Base-by-base conservation (phyloP, 2,113 vertebrate genomes). In the Labeo catla region DNA sequence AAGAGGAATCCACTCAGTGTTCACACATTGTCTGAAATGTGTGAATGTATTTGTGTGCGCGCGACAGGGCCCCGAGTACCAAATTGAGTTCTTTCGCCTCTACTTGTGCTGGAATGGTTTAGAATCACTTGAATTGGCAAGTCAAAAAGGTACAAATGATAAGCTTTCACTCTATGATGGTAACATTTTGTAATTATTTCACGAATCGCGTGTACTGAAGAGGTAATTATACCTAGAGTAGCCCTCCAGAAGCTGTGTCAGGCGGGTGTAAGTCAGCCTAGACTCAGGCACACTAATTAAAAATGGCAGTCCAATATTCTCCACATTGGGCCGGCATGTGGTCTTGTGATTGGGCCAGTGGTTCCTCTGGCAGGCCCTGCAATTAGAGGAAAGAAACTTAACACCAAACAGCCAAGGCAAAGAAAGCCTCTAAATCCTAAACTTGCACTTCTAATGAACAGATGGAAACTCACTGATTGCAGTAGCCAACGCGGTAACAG, bases 401-500 rank as follows among this genome's bases (percentile, higher is more conserved):
- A 1, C 10, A 16, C 1, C 15, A 70, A 28, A 28, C 28, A 28
- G 28, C 28, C 28, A 28, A 39, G 39, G 39, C 39, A 39, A 39
- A 39, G 39, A 63, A 2, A 4, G 66, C 68, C 10, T n/a, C 8
- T 23, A 76, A 87, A 50, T 49, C 19, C 15, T 8, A 49, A 28
- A 11, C 16, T 2, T 45, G 39, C 34, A 49, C 19, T 28, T 23
- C 0, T 23, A 61, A 21, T 39, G 87, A 93, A 81, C 15, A 9
- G 36, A 47, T 72, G 43, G 8, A n/a, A 34, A 93, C 98, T 97
- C 91, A 99, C 98, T 98, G 97, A 36, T 99, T 99, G 94, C 98
- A 99, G 93, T 99, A 99, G 92, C 98, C 97, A 2, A 98, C 98
- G 0, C 98, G 96, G 90, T 99, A 99, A 93, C 98, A 99, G 82